Conservation (phyloP, 2,113 vertebrate species). For the Gulo gulo region DNA sequence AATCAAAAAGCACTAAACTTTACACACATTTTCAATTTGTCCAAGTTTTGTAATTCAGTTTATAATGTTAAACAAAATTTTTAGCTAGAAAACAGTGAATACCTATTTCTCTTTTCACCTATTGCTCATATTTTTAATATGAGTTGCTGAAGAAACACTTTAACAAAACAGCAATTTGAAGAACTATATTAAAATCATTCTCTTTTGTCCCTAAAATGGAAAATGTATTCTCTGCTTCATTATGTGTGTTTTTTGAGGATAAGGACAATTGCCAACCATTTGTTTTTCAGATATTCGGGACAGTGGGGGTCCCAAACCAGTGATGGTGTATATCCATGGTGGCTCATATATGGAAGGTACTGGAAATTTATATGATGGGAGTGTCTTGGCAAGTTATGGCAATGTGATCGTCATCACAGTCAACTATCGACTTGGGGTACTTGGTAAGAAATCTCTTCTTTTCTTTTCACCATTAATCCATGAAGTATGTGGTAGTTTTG, state of each 20-base stretch:
- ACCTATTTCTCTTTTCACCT: neutral
- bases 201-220: conserved; percentile 7
- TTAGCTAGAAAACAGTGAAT: neutral
- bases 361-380: conserved; percentile 99
- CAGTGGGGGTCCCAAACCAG: conserved; percentile 98
- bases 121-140: neutral
- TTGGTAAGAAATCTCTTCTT: conserved; percentile 90
- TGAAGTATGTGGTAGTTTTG: neutral
- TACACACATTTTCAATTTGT: neutral
- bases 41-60: neutral
- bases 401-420: conserved; percentile 99
- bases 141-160: conserved; percentile 88
- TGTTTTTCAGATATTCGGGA: conserved; percentile 97
- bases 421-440: conserved; percentile 98
- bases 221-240: conserved; percentile 65
- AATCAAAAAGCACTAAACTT: neutral
- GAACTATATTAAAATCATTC: neutral
- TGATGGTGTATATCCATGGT: conserved; percentile 99
- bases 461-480: neutral
- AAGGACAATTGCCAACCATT: conserved; percentile 85
- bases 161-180: conserved; percentile 59
- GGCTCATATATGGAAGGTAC: conserved; percentile 99
- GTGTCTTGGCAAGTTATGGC: conserved; percentile 99
- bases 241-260: conserved; percentile 64
- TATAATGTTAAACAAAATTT: neutral